These are phyloP conservation scores for Polyommatus iphigenia DNA, from an alignment of 2,888 invertebrate species.

Conservation along the genomic window DNA sequence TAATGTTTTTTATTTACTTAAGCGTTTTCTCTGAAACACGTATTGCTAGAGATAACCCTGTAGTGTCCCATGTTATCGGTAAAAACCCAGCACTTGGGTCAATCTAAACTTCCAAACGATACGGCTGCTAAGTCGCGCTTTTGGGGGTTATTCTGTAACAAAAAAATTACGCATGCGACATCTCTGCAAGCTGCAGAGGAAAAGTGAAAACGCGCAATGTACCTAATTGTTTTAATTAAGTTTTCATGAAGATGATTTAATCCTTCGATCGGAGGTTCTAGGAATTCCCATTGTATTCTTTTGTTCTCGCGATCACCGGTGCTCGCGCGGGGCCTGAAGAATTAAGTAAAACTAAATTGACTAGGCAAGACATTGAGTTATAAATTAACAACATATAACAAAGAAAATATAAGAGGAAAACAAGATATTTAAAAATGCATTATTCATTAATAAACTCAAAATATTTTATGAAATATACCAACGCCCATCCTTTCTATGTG, in stretches of 20 bases:
- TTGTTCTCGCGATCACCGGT: too few species aligned
- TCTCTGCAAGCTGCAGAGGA: background rate
- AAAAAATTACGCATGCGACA: background rate
- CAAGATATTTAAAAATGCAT: too few species aligned
- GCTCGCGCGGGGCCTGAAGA: too few species aligned
- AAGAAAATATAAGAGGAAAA: too few species aligned
- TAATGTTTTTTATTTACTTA: background rate
- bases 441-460: too few species aligned
- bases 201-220: background rate
- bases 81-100: background rate
- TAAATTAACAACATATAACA: too few species aligned
- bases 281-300: too few species aligned
- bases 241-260: background rate
- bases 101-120: background rate
- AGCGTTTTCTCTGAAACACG: background rate
- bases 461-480: too few species aligned
- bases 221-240: too few species aligned
- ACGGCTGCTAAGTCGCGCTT: background rate
- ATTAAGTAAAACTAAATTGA: too few species aligned
- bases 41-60: background rate
- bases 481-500: background rate
- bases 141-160: background rate
- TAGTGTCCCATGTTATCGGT: background rate
- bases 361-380: too few species aligned
- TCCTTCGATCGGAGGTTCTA: too few species aligned